These are phyloP conservation scores for Buteo buteo DNA, from an alignment of 2,113 vertebrate genomes.

Conservation along the genomic window DNA sequence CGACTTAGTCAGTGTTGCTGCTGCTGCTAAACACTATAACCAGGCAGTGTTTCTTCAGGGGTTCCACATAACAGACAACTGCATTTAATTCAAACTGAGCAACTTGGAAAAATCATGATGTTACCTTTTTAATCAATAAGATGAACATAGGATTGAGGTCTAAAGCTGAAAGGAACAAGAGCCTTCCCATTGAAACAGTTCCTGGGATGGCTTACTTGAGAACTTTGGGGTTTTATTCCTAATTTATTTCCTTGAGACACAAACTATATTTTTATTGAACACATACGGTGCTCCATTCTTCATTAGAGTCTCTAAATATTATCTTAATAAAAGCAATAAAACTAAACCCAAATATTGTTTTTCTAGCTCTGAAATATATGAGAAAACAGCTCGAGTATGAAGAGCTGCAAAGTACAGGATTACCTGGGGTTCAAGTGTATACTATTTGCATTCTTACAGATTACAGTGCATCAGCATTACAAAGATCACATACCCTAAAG, in stretches of 20 bases:
- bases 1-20: accelerated
- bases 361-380: neutral
- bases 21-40: neutral
- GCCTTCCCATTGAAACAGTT: neutral
- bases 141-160: neutral
- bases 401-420: neutral
- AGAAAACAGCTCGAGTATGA: neutral
- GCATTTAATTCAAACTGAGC: neutral
- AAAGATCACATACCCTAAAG: neutral
- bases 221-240: neutral
- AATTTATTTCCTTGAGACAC: neutral
- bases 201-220: neutral
- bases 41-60: neutral
- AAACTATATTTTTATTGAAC: neutral
- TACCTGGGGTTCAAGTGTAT: neutral
- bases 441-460: neutral
- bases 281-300: neutral
- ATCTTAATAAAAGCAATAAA: neutral
- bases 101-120: neutral
- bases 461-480: neutral
- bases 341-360: neutral
- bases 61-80: accelerated
- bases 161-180: neutral
- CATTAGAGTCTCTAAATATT: neutral
- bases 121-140: neutral